Percentiles rank a stretch among this genome's conserved stretches.
Conservation (phyloP, 2,113 vertebrate genomes). For the Pachycephala philippinensis region DNA sequence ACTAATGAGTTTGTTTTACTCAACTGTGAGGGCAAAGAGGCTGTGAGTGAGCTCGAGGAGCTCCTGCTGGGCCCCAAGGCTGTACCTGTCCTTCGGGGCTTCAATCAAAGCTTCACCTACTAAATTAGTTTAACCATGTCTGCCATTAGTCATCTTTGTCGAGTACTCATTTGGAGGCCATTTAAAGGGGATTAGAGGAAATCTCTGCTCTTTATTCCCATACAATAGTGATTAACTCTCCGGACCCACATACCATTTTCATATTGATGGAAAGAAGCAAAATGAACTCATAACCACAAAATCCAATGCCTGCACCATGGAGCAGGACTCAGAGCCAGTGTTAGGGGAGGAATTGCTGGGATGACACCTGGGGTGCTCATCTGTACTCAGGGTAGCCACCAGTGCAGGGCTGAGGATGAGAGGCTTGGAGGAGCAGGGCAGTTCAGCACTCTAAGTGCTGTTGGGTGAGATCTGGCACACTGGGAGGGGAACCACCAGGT, state of each 20-base stretch:
- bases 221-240: not conserved
- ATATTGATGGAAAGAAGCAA: not conserved
- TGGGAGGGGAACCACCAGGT: not conserved
- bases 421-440: not conserved
- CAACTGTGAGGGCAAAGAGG: not conserved
- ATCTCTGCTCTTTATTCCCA: not conserved
- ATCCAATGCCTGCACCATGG: rapidly evolving
- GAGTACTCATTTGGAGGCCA: conserved; percentile 20
- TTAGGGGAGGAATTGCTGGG: not conserved
- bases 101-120: not conserved
- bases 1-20: not conserved
- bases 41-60: not conserved
- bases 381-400: not conserved
- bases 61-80: not conserved
- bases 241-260: not conserved
- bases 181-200: conserved; percentile 48
- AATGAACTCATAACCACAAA: not conserved
- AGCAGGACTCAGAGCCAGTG: not conserved
- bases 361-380: not conserved
- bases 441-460: rapidly evolving
- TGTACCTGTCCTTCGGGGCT: not conserved
- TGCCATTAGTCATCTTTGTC: conserved; percentile 12
- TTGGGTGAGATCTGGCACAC: rapidly evolving
- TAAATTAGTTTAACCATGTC: conserved; percentile 1
- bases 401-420: not conserved